Conservation (phyloP, 2,797 vertebrate species). For the Gadopsis bispinosus region DNA sequence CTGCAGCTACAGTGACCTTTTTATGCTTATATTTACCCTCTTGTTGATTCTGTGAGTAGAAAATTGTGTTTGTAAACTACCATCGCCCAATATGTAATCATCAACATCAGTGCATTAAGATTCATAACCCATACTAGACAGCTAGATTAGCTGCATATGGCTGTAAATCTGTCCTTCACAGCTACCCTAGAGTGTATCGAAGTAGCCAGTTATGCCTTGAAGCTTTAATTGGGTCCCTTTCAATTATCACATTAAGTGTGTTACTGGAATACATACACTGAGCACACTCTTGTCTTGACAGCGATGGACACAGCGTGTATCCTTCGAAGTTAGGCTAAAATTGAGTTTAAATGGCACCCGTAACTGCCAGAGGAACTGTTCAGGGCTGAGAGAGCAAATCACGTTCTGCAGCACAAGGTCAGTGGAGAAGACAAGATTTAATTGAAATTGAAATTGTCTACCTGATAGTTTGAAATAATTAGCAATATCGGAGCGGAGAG, state of each 20-base stretch:
- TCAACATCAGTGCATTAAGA: slow-evolving; percentile 60
- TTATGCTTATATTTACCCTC: not conserved
- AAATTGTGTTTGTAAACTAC: slow-evolving; percentile 22
- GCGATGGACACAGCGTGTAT: slow-evolving; percentile 67
- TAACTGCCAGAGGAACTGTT: slow-evolving; percentile 67
- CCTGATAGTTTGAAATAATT: slow-evolving; percentile 88
- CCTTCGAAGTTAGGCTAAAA: slow-evolving; percentile 74
- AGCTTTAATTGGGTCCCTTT: slow-evolving; percentile 80
- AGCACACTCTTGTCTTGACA: slow-evolving; percentile 65
- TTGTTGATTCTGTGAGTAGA: slow-evolving; percentile 23
- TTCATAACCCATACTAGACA: slow-evolving; percentile 61
- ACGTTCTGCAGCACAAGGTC: slow-evolving; percentile 80
- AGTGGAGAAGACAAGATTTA: slow-evolving; percentile 78
- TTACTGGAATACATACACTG: slow-evolving; percentile 72
- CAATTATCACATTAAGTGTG: slow-evolving; percentile 81
- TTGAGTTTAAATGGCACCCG: slow-evolving; percentile 78
- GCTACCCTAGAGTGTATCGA: slow-evolving; percentile 52
- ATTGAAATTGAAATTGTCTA: slow-evolving; percentile 88
- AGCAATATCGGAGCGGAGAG: slow-evolving; percentile 80
- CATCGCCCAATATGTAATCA: slow-evolving; percentile 44
- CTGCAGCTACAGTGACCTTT: not conserved
- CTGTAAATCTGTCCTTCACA: slow-evolving; percentile 77
- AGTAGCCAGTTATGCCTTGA: slow-evolving; percentile 70
- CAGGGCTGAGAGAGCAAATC: slow-evolving; percentile 65
- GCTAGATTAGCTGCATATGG: slow-evolving; percentile 72